phyloP scores from a whole-genome alignment of 2,113 vertebrate genomes.

The Scalopus aquaticus region DNA sequence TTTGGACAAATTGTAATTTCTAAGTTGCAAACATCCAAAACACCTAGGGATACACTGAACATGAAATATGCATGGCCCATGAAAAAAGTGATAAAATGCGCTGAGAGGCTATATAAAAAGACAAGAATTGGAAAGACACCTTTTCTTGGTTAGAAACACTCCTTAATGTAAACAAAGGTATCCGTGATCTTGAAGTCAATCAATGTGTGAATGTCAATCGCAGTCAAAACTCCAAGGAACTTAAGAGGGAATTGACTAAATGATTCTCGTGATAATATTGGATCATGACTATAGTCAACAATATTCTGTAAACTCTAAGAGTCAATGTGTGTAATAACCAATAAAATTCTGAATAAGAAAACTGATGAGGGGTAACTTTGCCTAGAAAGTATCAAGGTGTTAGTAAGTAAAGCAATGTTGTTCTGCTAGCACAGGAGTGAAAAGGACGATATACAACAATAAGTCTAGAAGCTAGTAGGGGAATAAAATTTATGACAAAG shows the following conservation, averaged over 20 bases:
- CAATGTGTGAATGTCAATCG: neutral
- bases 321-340: neutral
- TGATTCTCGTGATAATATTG: constrained; percentile 12
- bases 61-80: constrained; percentile 4
- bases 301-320: constrained; percentile 12
- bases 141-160: neutral
- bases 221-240: neutral
- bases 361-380: neutral
- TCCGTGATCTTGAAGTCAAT: neutral
- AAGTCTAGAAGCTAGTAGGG: neutral
- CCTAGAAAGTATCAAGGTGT: neutral
- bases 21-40: constrained; percentile 47
- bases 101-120: neutral
- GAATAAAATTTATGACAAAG: constrained; percentile 14
- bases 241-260: neutral
- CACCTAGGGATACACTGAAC: neutral
- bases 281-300: neutral
- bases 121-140: neutral
- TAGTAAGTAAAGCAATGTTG: neutral
- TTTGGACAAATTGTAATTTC: constrained; percentile 51
- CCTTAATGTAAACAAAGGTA: neutral
- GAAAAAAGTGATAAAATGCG: constrained; percentile 14
- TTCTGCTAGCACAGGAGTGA: neutral
- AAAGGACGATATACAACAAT: neutral
- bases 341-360: constrained; percentile 27